Conservation (phyloP, 2,888 invertebrate species). For the Octodonta nipae region DNA sequence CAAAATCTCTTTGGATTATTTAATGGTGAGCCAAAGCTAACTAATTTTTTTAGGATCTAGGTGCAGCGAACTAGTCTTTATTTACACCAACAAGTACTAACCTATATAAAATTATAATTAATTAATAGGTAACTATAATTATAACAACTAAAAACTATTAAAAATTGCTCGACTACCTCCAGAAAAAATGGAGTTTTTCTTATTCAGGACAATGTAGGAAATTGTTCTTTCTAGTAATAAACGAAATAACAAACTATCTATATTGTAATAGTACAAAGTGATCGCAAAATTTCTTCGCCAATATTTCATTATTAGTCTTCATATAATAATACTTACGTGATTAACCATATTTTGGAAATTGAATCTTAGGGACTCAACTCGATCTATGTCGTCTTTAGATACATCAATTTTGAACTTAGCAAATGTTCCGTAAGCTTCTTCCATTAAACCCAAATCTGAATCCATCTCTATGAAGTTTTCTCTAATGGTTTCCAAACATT, state of each 20-base stretch:
- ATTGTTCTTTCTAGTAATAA: not conserved
- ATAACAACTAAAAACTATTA: too few relatives aligned
- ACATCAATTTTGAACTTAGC: conserved; percentile 51
- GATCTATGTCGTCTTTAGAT: conserved; percentile 63
- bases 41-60: too few relatives aligned
- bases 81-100: too few relatives aligned
- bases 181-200: not conserved
- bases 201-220: too few relatives aligned
- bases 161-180: not conserved
- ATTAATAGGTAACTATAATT: too few relatives aligned
- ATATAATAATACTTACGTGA: conserved; percentile 39
- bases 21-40: too few relatives aligned
- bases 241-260: not conserved
- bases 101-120: too few relatives aligned
- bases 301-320: not conserved
- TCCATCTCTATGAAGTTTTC: conserved; percentile 72
- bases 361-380: conserved; percentile 64
- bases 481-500: conserved; percentile 59
- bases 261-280: too few relatives aligned
- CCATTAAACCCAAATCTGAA: conserved; percentile 58
- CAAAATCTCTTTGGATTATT: too few relatives aligned
- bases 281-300: not conserved
- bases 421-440: conserved; percentile 67
- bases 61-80: too few relatives aligned
- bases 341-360: conserved; percentile 63